Base-by-base conservation (phyloP, 2,888 invertebrate species). In the Deilephila elpenor region DNA sequence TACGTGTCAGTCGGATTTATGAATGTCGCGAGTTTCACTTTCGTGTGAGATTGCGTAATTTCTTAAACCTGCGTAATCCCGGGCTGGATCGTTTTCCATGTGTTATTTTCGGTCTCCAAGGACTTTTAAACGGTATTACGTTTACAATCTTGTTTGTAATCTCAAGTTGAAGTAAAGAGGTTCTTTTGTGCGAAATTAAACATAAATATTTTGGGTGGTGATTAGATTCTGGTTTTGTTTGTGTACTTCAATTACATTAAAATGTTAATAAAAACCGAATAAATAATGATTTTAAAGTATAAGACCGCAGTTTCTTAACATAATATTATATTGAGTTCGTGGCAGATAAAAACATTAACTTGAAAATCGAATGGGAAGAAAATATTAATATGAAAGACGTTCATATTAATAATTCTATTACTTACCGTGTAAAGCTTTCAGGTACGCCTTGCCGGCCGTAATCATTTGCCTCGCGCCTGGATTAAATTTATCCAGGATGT, bases 401-500 rank as follows among this genome's bases (percentile, higher is more conserved):
- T 1, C 25, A 25, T 25, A 14, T 44, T 8, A 17, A 60, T 29
- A 32, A 80, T 78, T 20, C 61, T 67, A 77, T 67, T 78, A 95
- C 97, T 97, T 95, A 98, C 98, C 98, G 93, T 98, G 98, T 87
- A 99, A 96, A 83, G 98, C 98, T 93, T 99, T 99, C 84, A 99
- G 96, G 92, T 98, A 98, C 75, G 98, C 98, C 93, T 98, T 98
- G 76, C 98, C 98, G 82, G 98, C 97, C 84, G 97, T 97, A 93
- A 99, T 98, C 96, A 99, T 96, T 95, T 98, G 98, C 86, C 98
- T 96, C 64, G 98, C 98, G 79, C 98, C 98, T 74, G 98, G 98
- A 95, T 98, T 98, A 95, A 99, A 99, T 95, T 98, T 98, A 91
- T 98, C 98, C 96, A 98, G 95, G 93, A 99, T 98, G 91, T 98